Base-by-base conservation (phyloP, 2,113 vertebrate genomes). In the Formicarius rufipectus region DNA sequence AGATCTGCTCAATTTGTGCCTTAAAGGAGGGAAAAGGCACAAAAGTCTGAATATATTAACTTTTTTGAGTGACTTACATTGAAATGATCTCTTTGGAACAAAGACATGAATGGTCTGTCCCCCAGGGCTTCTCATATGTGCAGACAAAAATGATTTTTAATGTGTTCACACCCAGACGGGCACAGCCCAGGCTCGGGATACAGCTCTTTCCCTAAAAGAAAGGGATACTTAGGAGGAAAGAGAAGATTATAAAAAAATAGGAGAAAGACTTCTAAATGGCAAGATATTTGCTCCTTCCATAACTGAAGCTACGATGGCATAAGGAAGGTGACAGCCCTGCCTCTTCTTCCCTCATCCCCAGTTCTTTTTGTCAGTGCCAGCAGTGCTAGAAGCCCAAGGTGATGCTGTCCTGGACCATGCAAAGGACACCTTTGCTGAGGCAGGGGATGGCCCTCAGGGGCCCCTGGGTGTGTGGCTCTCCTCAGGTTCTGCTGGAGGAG, bases 21-120 rank as follows among this genome's bases (percentile, higher is more conserved):
- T 27, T 17, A 63, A 33, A 55, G 35, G 17, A 64, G 76, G 13
- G 12, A 90, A 63, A 83, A 73, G 5, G 16, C 50, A 45, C 0
- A 0, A 67, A n/a, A 40, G 6, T 53, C 39, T 7, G 1, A 59
- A 40, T 2, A 10, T 3, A 27, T 11, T 44, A 7, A 21, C 47
- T 59, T 47, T 24, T 76, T 80, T 47, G 1, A 71, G 67, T 44
- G 0, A 69, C 2, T 76, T 69, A 15, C 14, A n/a, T 47, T 33
- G 66, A 73, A 68, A 68, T 18, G 0, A 30, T 28, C 5, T 45
- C 5, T 37, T 92, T 63, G 10, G 4, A 77, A 52, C 53, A 69
- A 52, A 53, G n/a, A 44, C 9, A 42, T 1, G 20, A 47, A 2
- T 0, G 0, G 20, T 28, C 17, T 3, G 6, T 31, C 9, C 14